These are phyloP conservation scores for Peromyscus eremicus DNA, from an alignment of 2,797 vertebrate genomes.

Conservation along the genomic window DNA sequence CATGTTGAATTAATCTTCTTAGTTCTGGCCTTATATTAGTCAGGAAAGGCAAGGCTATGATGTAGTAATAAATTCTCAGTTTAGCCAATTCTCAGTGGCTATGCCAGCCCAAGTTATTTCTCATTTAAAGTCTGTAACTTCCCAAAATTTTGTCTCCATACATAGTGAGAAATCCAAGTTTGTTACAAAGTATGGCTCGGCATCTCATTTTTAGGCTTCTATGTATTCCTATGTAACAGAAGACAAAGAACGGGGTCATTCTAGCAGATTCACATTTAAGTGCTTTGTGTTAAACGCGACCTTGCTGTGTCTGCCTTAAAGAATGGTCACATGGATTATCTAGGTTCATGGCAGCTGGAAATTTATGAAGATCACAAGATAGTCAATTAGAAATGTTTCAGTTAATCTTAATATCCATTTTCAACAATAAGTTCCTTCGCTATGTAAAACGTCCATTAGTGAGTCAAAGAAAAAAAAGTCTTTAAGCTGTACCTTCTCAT, in stretches of 20 bases:
- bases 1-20: constrained; percentile 73
- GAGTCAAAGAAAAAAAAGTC: not conserved
- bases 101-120: constrained; percentile 35
- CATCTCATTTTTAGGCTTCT: not conserved
- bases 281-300: not conserved
- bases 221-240: not conserved
- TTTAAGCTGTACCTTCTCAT: not conserved
- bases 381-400: not conserved
- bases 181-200: not conserved
- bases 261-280: not conserved
- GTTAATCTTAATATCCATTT: not conserved
- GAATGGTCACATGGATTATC: too few species aligned
- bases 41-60: constrained; percentile 6
- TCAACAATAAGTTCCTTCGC: not conserved
- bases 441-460: not conserved
- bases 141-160: not conserved
- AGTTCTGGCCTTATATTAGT: constrained; percentile 63
- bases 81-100: constrained; percentile 39
- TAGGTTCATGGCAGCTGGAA: not conserved
- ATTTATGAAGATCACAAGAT: not conserved
- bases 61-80: constrained; percentile 37
- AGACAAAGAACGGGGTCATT: not conserved
- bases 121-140: not conserved
- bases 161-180: not conserved
- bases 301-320: not conserved